phyloP scores from a whole-genome alignment of 2,113 vertebrate genomes.

The Eleginops maclovinus region DNA sequence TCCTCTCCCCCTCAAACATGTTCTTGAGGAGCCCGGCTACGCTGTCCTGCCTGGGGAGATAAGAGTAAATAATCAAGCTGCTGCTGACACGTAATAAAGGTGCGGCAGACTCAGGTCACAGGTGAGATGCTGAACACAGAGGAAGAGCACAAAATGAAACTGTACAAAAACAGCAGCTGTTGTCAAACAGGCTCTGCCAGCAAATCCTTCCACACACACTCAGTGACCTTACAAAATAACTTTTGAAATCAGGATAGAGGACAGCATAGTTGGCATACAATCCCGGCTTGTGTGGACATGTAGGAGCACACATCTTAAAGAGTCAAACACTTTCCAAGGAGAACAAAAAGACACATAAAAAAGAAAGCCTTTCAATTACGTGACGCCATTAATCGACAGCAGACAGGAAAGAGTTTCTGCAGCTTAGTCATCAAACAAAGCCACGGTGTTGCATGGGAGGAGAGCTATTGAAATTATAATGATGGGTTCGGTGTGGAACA shows the following conservation, averaged over 20 bases:
- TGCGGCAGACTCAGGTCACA: background rate
- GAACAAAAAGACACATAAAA: background rate
- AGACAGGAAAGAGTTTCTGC: background rate
- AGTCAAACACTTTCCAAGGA: background rate
- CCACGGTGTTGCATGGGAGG: too few relatives aligned
- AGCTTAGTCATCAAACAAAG: background rate
- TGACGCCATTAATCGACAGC: background rate
- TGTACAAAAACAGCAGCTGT: background rate
- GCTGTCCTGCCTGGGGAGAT: conserved; percentile 90
- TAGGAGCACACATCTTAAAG: background rate
- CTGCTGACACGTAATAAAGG: background rate
- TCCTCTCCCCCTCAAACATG: conserved; percentile 92
- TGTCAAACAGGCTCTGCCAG: conserved; percentile 29
- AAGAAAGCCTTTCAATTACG: background rate
- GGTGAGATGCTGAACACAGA: background rate
- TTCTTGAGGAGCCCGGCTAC: conserved; percentile 93
- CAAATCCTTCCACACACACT: conserved; percentile 8
- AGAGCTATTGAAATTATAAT: too few relatives aligned
- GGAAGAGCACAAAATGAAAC: background rate
- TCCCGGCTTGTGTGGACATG: background rate
- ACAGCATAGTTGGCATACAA: background rate
- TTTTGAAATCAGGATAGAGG: background rate
- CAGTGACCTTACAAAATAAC: background rate
- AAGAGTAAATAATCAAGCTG: background rate
- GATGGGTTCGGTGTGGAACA: too few relatives aligned